Base-by-base conservation (phyloP, 1,140 invertebrate genomes). In the Mya arenaria region DNA sequence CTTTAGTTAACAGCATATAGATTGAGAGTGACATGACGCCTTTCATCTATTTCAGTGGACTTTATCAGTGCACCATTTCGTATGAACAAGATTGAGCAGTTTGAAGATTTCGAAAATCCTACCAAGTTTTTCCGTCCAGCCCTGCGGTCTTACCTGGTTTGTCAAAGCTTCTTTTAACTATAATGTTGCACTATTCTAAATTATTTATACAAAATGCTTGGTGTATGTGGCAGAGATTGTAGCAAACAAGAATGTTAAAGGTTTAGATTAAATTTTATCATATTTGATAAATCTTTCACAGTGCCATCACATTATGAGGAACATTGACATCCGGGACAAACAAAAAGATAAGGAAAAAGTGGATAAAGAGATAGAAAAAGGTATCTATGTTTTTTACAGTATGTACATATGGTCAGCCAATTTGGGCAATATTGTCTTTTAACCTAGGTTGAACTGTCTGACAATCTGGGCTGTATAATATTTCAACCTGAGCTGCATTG, bases 81-180 rank as follows among this genome's bases (percentile, higher is more conserved):
- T 23, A 89, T 89, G 84, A 84, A 90, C 25, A 90, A 86, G 74
- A 86, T 91, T n/a, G 83, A 92, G 44, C 68, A 89, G 41, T 93
- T 89, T 84, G 80, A 87, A 17, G 82, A 86, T 25, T 83, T 89
- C 69, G 87, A 92, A 48, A 79, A 91, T 66, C 87, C 89, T 55
- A 86, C 88, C 4, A 75, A 84, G 19, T 92, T 93, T 83, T 92
- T 93, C 80, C 82, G 91, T 28, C 89, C 92, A 30, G 74, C 92
- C 23, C 55, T 92, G 0, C 80, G 92, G 60, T 89, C 89, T 34
- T 88, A 92, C 28, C 65, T 93, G 87, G 92, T 93, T 82, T 85
- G 89, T 85, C 68, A 19, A 66, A 36, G 13, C 23, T 52, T 3
- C 34, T 2, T 39, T 17, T 30, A 60, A 10, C 4, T n/a, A n/a